Evolutionary conservation across 2,888 invertebrate genomes (phyloP).

Genomic region (Thyatira batis): DNA sequence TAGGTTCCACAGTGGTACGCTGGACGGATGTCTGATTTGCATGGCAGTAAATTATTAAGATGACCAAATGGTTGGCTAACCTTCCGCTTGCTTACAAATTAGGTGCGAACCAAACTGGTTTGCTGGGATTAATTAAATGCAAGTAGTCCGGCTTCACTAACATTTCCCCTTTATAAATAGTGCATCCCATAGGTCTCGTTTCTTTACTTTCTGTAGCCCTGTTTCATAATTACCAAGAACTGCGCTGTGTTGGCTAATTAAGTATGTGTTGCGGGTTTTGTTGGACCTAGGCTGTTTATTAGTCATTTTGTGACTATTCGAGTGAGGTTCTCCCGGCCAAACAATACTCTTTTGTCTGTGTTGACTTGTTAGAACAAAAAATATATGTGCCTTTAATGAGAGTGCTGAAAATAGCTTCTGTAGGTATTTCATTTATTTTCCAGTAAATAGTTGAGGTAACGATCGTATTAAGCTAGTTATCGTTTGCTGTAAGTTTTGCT

Average conservation of each 20-base stretch:
- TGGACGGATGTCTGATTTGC: conserved; percentile 60
- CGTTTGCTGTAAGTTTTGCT: neutral
- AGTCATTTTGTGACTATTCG: neutral
- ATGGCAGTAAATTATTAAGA: conserved; percentile 61
- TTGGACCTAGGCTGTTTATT: neutral
- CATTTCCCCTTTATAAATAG: neutral
- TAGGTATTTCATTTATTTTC: no score
- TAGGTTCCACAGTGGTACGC: conserved; percentile 17
- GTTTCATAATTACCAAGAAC: neutral
- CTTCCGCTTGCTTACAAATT: conserved; percentile 58
- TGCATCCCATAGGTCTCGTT: neutral
- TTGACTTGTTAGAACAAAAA: neutral
- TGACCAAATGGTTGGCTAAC: conserved; percentile 51
- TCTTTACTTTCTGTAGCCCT: neutral
- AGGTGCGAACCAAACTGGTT: conserved; percentile 48
- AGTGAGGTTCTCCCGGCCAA: neutral
- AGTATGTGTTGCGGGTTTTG: neutral
- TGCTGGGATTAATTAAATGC: conserved; percentile 27
- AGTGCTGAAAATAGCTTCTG: neutral
- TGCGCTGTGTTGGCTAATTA: neutral
- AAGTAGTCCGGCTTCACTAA: neutral
- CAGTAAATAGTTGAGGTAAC: no score
- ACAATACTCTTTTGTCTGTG: neutral
- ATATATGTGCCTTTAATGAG: no score
- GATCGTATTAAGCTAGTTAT: neutral